phyloP scores from a whole-genome alignment of 2,797 vertebrate species.

The Macropus fuliginosus region DNA sequence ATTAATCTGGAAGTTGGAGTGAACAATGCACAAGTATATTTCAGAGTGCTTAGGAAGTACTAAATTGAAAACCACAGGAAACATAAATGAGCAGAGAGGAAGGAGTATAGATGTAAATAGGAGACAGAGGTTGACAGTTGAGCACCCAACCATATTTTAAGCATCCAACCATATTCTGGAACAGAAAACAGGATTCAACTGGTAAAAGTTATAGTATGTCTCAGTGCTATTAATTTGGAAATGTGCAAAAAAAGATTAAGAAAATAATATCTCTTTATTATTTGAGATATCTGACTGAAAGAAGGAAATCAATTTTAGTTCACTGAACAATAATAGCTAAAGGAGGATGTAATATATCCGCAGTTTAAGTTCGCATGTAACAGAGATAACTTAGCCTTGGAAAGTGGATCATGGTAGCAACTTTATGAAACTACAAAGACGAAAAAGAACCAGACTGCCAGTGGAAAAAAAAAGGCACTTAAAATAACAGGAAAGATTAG shows the following conservation, averaged over 20 bases:
- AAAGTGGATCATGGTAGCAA: conserved; percentile 13
- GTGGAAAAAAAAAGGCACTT: background rate
- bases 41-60: conserved; percentile 21
- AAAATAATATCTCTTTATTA: conserved; percentile 33
- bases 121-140: conserved; percentile 70
- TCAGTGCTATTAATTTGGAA: background rate
- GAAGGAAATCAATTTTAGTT: conserved; percentile 13
- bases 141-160: conserved; percentile 65
- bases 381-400: conserved; percentile 18
- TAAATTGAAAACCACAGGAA: conserved; percentile 31
- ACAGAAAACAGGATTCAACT: conserved; percentile 61
- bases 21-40: conserved; percentile 30
- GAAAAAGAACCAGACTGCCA: background rate
- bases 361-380: conserved; percentile 31
- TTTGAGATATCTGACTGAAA: background rate
- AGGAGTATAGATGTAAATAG: conserved; percentile 68
- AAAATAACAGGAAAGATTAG: background rate
- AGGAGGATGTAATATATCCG: conserved; percentile 7
- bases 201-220: conserved; percentile 47
- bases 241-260: conserved; percentile 12
- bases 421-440: conserved; percentile 1
- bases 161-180: background rate
- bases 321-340: conserved; percentile 8
- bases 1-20: conserved; percentile 42
- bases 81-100: conserved; percentile 41